These are phyloP conservation scores for Mugil cephalus DNA, from an alignment of 2,113 vertebrate genomes.

Conservation along the genomic window DNA sequence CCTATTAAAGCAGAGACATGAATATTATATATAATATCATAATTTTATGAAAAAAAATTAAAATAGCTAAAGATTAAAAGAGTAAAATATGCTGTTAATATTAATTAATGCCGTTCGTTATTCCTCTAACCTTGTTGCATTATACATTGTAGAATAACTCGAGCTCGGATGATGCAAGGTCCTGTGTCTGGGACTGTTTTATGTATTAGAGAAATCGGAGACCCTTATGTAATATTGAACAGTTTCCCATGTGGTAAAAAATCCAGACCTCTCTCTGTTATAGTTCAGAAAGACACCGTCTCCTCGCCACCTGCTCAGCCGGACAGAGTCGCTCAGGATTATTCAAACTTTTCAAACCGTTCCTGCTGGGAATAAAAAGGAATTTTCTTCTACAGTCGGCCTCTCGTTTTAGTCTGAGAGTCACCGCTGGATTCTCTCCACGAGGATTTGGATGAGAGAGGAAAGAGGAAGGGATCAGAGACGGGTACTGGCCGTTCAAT, in stretches of 20 bases:
- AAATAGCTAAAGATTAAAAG: neutral
- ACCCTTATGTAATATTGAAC: constrained; percentile 81
- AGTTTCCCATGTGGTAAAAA: constrained; percentile 78
- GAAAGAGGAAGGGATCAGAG: constrained; percentile 41
- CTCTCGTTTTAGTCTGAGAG: neutral
- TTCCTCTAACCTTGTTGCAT: constrained; percentile 58
- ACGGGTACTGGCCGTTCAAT: constrained; percentile 33
- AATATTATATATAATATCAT: too few relatives aligned
- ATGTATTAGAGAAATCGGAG: constrained; percentile 77
- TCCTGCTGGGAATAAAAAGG: constrained; percentile 33
- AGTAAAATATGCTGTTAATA: neutral
- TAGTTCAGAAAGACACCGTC: constrained; percentile 55
- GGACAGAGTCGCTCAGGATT: constrained; percentile 34
- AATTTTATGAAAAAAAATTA: neutral
- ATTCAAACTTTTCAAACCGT: constrained; percentile 43
- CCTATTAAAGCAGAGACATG: neutral
- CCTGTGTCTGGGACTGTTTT: constrained; percentile 73
- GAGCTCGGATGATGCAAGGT: constrained; percentile 76
- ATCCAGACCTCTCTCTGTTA: constrained; percentile 75
- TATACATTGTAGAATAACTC: constrained; percentile 70
- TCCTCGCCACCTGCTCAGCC: constrained; percentile 50
- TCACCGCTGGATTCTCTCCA: neutral
- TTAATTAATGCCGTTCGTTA: neutral
- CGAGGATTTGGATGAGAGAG: constrained; percentile 48
- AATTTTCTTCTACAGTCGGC: constrained; percentile 19